Conservation (phyloP, 2,888 invertebrate species). For the Ormyrus labotus region DNA sequence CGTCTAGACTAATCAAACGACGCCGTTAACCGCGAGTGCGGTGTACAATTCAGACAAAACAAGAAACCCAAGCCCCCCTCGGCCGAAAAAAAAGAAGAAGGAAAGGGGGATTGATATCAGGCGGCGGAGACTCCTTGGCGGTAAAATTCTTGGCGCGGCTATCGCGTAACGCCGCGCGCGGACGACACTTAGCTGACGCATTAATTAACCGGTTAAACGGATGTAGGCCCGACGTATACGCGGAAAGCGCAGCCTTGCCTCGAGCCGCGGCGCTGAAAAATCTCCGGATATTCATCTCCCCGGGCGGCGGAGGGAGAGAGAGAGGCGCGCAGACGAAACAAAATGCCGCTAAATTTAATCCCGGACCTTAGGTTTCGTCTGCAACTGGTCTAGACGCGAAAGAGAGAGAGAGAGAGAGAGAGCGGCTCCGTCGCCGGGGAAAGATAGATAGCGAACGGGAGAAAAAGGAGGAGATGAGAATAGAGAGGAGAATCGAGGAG, state of each 20-base stretch:
- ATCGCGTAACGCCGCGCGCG: conserved; percentile 25
- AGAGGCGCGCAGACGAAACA: conserved; percentile 66
- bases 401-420: conserved; percentile 52
- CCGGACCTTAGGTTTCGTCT: conserved; percentile 70
- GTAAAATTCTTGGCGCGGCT: background rate
- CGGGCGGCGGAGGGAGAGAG: background rate
- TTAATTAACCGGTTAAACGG: conserved; percentile 13
- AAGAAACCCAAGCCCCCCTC: no score
- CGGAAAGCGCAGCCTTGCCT: conserved; percentile 12
- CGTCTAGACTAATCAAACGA: no score
- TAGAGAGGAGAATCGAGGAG: conserved; percentile 7
- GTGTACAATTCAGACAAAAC: no score
- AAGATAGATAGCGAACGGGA: background rate
- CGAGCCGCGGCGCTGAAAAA: conserved; percentile 12
- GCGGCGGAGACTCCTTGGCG: no score
- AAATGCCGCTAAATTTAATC: conserved; percentile 72
- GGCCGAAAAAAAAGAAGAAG: no score
- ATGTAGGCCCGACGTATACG: no score
- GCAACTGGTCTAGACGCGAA: conserved; percentile 69
- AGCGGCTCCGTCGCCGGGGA: conserved; percentile 3
- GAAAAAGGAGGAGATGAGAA: conserved; percentile 41
- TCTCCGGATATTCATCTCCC: background rate
- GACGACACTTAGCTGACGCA: conserved; percentile 17
- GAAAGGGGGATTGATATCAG: no score
- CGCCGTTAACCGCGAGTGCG: no score